These are phyloP conservation scores for Eumerus sabulonum DNA, from an alignment of 2,888 invertebrate genomes.

Conservation along the genomic window DNA sequence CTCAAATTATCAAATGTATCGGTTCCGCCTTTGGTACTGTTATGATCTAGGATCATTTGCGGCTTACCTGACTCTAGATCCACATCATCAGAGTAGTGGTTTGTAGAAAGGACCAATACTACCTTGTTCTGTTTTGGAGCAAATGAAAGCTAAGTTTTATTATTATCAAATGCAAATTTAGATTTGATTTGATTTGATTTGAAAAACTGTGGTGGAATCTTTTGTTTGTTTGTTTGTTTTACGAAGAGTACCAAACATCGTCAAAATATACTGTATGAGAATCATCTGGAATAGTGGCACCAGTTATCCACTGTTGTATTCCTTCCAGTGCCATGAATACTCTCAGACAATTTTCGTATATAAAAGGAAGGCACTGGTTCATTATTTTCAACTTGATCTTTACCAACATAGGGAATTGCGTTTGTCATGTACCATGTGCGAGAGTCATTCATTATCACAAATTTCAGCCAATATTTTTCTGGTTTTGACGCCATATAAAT, in stretches of 20 bases:
- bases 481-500: no score
- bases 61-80: conserved; percentile 37
- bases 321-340: conserved; percentile 34
- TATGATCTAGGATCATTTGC: no score
- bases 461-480: conserved; percentile 28
- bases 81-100: conserved; percentile 29
- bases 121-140: conserved; percentile 28
- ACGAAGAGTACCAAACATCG: conserved; percentile 34
- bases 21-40: no score
- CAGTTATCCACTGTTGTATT: conserved; percentile 36
- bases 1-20: conserved; percentile 21
- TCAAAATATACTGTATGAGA: conserved; percentile 27
- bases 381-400: conserved; percentile 21
- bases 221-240: conserved; percentile 36
- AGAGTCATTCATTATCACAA: conserved; percentile 31
- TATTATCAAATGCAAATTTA: conserved; percentile 25
- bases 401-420: no score
- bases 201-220: conserved; percentile 28
- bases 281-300: conserved; percentile 31
- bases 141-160: conserved; percentile 32
- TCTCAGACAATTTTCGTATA: conserved; percentile 30
- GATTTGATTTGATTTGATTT: conserved; percentile 15
- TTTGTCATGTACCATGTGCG: no score
- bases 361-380: conserved; percentile 28
- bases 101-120: conserved; percentile 22